Conservation (phyloP, 2,113 vertebrate species). For the Paraplagusia blochii region DNA sequence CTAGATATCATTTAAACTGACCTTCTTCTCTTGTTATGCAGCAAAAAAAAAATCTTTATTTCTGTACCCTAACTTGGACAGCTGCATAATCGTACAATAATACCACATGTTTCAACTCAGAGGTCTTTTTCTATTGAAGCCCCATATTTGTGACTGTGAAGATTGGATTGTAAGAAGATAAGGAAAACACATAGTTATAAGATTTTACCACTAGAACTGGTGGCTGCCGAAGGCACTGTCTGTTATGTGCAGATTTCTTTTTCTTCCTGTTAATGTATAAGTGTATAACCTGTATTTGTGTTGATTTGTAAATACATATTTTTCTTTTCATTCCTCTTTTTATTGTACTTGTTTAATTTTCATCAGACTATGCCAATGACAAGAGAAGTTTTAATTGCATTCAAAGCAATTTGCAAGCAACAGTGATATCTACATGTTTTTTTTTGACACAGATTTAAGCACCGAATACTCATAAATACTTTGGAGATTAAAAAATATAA, state of each 20-base stretch:
- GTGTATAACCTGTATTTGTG: slow-evolving; percentile 30
- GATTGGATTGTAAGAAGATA: slow-evolving; percentile 11
- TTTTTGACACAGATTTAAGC: too few relatives aligned
- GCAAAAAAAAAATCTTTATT: background rate
- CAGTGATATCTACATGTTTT: too few relatives aligned
- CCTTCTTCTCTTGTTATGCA: slow-evolving; percentile 12
- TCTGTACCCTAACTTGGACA: background rate
- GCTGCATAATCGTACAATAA: background rate
- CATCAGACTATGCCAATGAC: slow-evolving; percentile 11
- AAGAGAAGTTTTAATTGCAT: too few relatives aligned
- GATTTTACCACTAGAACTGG: slow-evolving; percentile 4
- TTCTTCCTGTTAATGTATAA: slow-evolving; percentile 24
- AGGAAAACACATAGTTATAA: slow-evolving; percentile 31
- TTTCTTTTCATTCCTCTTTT: background rate
- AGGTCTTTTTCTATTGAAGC: background rate
- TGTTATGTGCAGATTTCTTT: slow-evolving; percentile 19
- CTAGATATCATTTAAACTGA: background rate
- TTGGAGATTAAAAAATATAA: too few relatives aligned
- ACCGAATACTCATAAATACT: too few relatives aligned
- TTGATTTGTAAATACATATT: slow-evolving; percentile 54
- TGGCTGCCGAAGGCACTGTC: slow-evolving; percentile 36
- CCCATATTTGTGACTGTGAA: slow-evolving; percentile 26
- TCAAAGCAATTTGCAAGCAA: too few relatives aligned
- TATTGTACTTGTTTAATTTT: background rate
- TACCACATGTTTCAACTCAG: background rate